phyloP scores from a whole-genome alignment of 1,140 invertebrate genomes.

The Trichogramma pretiosum region DNA sequence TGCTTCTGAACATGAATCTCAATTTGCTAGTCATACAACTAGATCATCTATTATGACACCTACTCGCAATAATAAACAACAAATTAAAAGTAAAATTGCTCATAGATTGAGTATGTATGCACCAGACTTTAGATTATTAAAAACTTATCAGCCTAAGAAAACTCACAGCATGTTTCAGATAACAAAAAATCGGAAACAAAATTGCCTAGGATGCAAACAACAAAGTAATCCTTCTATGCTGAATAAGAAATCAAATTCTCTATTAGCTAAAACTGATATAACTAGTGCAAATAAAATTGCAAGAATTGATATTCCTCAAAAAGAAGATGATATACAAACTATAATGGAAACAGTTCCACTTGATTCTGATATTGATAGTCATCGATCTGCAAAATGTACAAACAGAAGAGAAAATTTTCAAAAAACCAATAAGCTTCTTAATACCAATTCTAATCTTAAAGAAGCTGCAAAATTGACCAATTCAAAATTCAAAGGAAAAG shows the following conservation, averaged over 20 bases:
- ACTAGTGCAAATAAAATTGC: conserved; percentile 12
- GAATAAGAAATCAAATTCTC: conserved; percentile 10
- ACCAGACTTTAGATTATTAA: conserved; percentile 24
- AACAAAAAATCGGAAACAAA: conserved; percentile 5
- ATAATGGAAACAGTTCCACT: conserved; percentile 37
- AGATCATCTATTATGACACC: conserved; percentile 22
- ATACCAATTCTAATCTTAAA: conserved; percentile 8
- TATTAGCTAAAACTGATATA: conserved; percentile 12
- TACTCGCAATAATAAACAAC: conserved; percentile 24
- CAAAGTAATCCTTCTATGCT: conserved; percentile 1
- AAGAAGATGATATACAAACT: conserved; percentile 40
- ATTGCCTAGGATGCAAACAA: conserved; percentile 11
- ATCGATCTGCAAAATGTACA: background rate
- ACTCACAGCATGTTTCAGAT: conserved; percentile 7
- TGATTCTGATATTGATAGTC: conserved; percentile 33
- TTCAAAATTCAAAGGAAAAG: conserved; percentile 1
- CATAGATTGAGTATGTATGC: conserved; percentile 34
- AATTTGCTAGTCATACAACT: conserved; percentile 24
- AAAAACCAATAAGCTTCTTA: background rate
- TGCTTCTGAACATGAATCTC: conserved; percentile 30
- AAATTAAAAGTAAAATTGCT: conserved; percentile 18
- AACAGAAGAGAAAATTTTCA: background rate
- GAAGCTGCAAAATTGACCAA: conserved; percentile 3
- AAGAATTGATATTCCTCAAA: conserved; percentile 26
- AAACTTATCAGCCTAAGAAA: conserved; percentile 27